Percentiles rank a stretch among this genome's conserved stretches.
Evolutionary conservation across 2,888 invertebrate genomes (phyloP).

Genomic region (Dicranocentrus wangi): DNA sequence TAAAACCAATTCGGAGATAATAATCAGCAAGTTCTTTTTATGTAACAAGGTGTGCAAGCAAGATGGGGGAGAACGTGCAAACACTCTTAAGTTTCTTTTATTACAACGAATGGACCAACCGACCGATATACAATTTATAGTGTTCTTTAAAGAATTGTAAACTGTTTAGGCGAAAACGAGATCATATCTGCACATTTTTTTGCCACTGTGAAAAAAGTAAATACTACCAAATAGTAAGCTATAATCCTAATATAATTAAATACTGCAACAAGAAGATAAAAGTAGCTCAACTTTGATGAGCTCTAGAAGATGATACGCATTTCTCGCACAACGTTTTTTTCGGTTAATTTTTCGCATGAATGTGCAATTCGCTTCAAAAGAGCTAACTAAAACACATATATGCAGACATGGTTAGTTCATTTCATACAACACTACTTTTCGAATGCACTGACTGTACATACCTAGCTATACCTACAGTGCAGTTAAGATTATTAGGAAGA

Average conservation of each 20-base stretch:
- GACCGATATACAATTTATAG: neutral
- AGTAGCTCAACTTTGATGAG: neutral
- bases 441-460: no score
- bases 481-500: neutral
- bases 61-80: slow-evolving; percentile 1
- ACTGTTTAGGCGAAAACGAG: neutral
- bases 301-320: slow-evolving; percentile 11
- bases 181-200: neutral
- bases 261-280: neutral
- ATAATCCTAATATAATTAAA: neutral
- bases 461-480: neutral
- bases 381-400: neutral
- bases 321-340: slow-evolving; percentile 1
- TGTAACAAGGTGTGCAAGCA: neutral
- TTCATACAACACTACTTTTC: no score
- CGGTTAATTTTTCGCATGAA: neutral
- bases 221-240: neutral
- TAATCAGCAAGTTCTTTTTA: neutral
- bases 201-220: neutral
- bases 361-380: neutral
- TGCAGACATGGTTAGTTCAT: no score
- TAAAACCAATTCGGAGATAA: neutral
- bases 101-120: neutral
- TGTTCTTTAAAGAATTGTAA: neutral
- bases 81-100: no score